Evolutionary conservation across 2,113 vertebrate genomes (phyloP).

Genomic region (Strix aluco): DNA sequence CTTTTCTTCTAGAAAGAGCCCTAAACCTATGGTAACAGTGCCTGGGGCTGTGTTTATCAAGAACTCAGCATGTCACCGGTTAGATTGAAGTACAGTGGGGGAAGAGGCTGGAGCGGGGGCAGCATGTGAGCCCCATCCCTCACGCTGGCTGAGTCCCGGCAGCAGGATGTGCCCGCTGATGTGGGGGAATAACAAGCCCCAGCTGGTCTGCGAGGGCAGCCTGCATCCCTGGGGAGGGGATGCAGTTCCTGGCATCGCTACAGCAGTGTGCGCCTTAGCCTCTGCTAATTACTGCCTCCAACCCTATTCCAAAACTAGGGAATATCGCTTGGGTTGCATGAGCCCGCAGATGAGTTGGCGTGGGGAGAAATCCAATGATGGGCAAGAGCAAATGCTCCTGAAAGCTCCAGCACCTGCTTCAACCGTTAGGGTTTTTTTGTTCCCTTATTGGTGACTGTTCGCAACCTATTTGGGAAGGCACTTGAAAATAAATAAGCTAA

Average conservation of each 20-base stretch:
- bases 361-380: background rate
- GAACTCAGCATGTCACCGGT: background rate
- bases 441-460: background rate
- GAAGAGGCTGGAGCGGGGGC: background rate
- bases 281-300: background rate
- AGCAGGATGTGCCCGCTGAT: background rate
- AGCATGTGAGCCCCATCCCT: background rate
- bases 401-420: background rate
- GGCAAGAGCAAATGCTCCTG: background rate
- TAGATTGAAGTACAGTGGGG: background rate
- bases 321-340: background rate
- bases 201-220: background rate
- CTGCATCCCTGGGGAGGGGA: accelerated
- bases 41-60: accelerated
- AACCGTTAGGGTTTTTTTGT: background rate
- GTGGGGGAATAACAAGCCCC: background rate
- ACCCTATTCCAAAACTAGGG: background rate
- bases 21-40: accelerated
- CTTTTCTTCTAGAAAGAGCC: background rate
- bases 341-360: background rate
- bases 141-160: background rate
- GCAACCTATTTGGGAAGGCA: constrained; percentile 7
- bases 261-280: accelerated
- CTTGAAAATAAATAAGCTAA: constrained; percentile 42
- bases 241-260: background rate